Evolutionary conservation across 1,140 invertebrate genomes (phyloP), one percentile per base, ranked within the genome.

Genomic region (Pygmarrhopalites habei): DNA sequence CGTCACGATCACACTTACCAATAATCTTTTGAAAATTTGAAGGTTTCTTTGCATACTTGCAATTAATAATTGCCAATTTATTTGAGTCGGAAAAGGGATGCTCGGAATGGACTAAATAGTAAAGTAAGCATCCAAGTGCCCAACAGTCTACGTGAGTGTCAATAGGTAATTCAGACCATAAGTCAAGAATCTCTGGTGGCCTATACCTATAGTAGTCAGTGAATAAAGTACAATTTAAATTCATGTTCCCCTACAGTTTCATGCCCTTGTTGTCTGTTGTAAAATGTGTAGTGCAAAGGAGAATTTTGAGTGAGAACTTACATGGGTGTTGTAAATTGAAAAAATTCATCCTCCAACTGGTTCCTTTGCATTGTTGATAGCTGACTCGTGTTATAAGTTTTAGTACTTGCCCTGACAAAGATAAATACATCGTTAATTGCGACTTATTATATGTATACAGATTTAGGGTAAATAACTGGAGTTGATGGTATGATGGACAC

Each of bases 81-180:
- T 95, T 95, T 5, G 83, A 84, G 79, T 99, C 97, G 74, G 97
- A 92, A 78, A 96, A 99, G 12, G 97, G 97, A 82, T 99, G 97
- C 66, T 86, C 85, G 75, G 89, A 85, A 75, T 88, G 98, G 75
- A 94, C 94, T 14, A 99, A 77, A 29, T 87, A 84, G 77, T 92
- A 99, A 0, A 98, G 77, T 56, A 99, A 84, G 78, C 97, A 99
- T 5, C 97, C 96, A 23, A 99, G 78, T 2, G 95, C 95, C 96
- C 97, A 99, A 29, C 96, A 83, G 79, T 99, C 97, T 2, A 87
- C 83, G 19, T 88, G 83, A 64, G 86, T 82, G 35, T 90, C 89
- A 64, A 99, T 95, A 43, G 87, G 86, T 76, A 88, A 88, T 77
- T 99, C 98, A 73, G 88, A 92, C 88, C 98, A 99, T 0, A 95